Evolutionary conservation across 1,140 invertebrate species (phyloP).

Genomic region (Vanessa tameamea): DNA sequence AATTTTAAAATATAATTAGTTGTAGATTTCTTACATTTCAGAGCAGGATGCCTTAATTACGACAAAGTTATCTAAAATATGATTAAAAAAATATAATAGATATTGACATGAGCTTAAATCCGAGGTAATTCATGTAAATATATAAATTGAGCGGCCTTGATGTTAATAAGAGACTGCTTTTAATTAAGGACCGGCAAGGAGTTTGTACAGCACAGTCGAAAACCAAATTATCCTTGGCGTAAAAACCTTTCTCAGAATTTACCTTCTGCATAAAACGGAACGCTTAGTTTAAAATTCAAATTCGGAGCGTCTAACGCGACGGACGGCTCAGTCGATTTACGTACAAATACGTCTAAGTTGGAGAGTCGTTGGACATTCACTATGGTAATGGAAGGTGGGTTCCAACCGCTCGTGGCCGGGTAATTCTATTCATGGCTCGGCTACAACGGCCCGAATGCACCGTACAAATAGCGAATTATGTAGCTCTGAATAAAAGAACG

Average conservation of each 20-base stretch:
- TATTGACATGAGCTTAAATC: background rate
- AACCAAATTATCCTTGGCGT: constrained; percentile 43
- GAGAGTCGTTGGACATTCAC: constrained; percentile 35
- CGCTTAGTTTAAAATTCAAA: constrained; percentile 68
- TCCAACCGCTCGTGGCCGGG: constrained; percentile 32
- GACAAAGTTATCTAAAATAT: background rate
- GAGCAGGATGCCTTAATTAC: background rate
- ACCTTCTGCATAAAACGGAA: constrained; percentile 48
- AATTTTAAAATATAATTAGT: too few relatives aligned
- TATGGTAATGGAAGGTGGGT: constrained; percentile 26
- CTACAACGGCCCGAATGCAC: constrained; percentile 37
- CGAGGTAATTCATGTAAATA: background rate
- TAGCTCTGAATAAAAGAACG: constrained; percentile 28
- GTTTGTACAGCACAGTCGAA: constrained; percentile 9
- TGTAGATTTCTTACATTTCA: too few relatives aligned
- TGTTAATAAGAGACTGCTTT: constrained; percentile 7
- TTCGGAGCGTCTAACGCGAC: constrained; percentile 47
- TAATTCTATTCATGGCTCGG: constrained; percentile 41
- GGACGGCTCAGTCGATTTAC: constrained; percentile 40
- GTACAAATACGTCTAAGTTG: constrained; percentile 48
- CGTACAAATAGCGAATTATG: constrained; percentile 41
- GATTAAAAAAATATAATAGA: background rate
- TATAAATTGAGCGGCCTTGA: background rate
- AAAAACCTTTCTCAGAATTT: constrained; percentile 51
- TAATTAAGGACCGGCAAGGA: constrained; percentile 10